Base-by-base conservation (phyloP, 2,113 vertebrate species). In the Phocoena sinus region DNA sequence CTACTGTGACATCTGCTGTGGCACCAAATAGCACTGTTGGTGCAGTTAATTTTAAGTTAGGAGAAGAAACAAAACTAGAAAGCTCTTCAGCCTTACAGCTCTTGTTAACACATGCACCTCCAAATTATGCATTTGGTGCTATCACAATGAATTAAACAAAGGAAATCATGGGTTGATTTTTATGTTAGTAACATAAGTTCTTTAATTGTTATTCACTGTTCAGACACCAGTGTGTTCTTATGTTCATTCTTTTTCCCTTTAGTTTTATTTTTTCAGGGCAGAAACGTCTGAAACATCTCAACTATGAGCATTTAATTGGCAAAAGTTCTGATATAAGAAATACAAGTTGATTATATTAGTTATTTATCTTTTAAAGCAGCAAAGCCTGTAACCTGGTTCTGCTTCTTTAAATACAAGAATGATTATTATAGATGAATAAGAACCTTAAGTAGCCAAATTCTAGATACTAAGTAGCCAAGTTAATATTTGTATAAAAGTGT, bases 101-200 rank as follows among this genome's bases (percentile, higher is more conserved):
- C 96, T 98, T 94, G 65, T 93, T 90, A 97, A n/a, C 93, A 88
- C 47, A 0, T 79, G 95, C 67, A 97, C 91, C 97, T 50, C 84
- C 95, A 92, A 8, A 33, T 79, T 85, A 94, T 41, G 56, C 89
- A 85, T 93, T 80, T 86, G 96, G 94, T 87, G 67, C 33, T 96
- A 53, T 95, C 96, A 94, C 94, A 86, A 15, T 98, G 95, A 97
- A 98, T 97, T 92, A 86, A 93, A 79, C 97, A 98, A 96, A 96
- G 85, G 86, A 86, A 96, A 62, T 95, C 96, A 76, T 76, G 62
- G 95, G 81, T 96, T 96, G 73, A 92, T 97, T 56, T 81, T 94
- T 89, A 38, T 97, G 94, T 89, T 96, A 86, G 90, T 93, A 96
- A 73, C 95, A 33, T 91, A 90, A 95, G 68, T 95, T 95, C 82